Percentiles rank a stretch among this genome's conserved stretches.
Conservation (phyloP, 2,797 vertebrate genomes). For the Huso huso region DNA sequence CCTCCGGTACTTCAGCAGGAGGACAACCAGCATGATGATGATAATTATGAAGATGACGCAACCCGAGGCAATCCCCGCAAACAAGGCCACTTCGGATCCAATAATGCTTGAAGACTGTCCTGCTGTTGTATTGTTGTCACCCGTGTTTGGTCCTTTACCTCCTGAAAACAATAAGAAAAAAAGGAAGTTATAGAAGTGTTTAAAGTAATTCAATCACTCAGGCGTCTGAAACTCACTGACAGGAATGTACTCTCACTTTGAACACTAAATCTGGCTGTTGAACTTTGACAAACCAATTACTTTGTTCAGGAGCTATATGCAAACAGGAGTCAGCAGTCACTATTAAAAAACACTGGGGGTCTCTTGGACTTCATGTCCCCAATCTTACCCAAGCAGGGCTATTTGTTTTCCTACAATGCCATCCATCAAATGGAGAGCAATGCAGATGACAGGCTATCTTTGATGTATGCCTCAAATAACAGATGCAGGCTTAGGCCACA, state of each 20-base stretch:
- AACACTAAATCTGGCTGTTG: no score
- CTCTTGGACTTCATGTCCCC: no score
- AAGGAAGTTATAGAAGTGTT: neutral
- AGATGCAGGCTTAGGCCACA: neutral
- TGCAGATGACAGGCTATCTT: neutral
- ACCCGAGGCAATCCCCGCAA: constrained; percentile 77
- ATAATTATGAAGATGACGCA: constrained; percentile 75
- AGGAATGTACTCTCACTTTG: no score
- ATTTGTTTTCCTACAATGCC: no score
- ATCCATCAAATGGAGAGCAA: no score
- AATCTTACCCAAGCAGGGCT: no score
- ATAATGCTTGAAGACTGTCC: constrained; percentile 56
- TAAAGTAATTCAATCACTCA: no score
- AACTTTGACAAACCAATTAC: no score
- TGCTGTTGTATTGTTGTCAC: constrained; percentile 47
- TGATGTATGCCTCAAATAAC: constrained; percentile 2
- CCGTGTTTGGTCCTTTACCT: constrained; percentile 55
- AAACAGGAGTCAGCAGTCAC: no score
- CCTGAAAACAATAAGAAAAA: constrained; percentile 18
- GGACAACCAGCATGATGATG: constrained; percentile 66
- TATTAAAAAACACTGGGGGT: no score
- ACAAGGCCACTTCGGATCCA: constrained; percentile 74
- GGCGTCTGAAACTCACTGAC: no score
- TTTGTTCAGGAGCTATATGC: no score
- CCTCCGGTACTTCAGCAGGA: constrained; percentile 71